Percentiles rank a stretch among this genome's conserved stretches.
Conservation (phyloP, 1,140 invertebrate species). For the Latrodectus geometricus region DNA sequence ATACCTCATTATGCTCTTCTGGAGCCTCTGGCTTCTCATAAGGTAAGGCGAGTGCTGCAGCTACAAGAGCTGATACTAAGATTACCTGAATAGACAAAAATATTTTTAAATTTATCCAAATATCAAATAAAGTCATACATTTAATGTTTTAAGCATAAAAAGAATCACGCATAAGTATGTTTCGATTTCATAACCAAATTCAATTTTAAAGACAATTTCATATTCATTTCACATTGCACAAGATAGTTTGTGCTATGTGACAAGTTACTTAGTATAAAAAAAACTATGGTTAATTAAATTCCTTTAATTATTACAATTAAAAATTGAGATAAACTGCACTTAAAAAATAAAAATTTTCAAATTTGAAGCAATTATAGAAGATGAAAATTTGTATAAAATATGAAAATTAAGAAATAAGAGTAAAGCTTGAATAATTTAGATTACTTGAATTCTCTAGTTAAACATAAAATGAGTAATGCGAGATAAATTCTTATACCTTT, state of each 20-base stretch:
- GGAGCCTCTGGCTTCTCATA: background rate
- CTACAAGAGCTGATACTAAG: conserved; percentile 22
- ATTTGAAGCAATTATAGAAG: no score
- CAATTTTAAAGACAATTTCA: background rate
- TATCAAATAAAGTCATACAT: background rate
- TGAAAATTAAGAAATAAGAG: no score
- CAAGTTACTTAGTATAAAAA: background rate
- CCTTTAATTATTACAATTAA: no score
- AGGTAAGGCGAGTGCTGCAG: conserved; percentile 6
- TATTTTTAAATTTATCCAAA: background rate
- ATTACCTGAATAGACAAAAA: conserved; percentile 26
- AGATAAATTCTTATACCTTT: no score
- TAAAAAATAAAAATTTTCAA: no score
- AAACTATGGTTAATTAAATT: no score
- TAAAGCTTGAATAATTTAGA: no score
- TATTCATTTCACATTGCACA: background rate
- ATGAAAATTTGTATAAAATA: no score
- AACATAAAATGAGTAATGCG: no score
- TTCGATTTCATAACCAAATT: background rate
- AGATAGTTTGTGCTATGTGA: background rate
- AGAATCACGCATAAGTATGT: background rate
- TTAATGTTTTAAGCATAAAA: background rate
- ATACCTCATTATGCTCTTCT: background rate
- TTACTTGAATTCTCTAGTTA: no score
- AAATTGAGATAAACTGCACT: no score